phyloP scores from a whole-genome alignment of 2,113 vertebrate species.

The Fregetta grallaria region DNA sequence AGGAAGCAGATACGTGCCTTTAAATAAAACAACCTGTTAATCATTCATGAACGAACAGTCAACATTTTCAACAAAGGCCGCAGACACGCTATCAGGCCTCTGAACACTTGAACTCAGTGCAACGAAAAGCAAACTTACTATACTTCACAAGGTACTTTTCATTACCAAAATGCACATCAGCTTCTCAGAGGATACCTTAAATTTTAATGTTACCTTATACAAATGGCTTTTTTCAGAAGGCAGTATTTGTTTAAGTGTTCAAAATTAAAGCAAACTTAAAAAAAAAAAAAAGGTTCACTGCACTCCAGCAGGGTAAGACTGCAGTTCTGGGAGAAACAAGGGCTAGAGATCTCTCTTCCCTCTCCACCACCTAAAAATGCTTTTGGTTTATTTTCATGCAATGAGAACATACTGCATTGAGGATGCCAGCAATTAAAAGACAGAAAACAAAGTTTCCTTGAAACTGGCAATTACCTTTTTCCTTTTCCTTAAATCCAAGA shows the following conservation, averaged over 20 bases:
- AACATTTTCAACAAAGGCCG: conserved; percentile 28
- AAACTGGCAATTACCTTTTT: background rate
- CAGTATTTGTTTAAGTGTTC: background rate
- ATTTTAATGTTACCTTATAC: background rate
- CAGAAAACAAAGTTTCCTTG: background rate
- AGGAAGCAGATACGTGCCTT: background rate
- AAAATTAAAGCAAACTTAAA: background rate
- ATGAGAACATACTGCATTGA: background rate
- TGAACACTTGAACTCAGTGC: background rate
- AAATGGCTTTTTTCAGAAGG: background rate
- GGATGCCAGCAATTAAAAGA: background rate
- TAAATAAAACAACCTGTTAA: conserved; percentile 51
- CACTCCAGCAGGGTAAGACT: background rate
- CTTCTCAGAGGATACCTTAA: background rate
- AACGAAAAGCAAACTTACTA: background rate
- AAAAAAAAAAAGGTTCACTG: background rate
- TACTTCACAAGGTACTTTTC: background rate
- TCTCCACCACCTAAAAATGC: background rate
- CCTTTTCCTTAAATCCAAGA: background rate
- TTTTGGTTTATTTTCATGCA: background rate
- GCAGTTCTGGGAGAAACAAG: background rate
- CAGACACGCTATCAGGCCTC: background rate
- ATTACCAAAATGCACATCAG: background rate
- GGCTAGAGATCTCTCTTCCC: background rate
- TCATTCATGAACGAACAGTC: conserved; percentile 52